Conservation (phyloP, 2,888 invertebrate genomes). For the Piscicola geometra region DNA sequence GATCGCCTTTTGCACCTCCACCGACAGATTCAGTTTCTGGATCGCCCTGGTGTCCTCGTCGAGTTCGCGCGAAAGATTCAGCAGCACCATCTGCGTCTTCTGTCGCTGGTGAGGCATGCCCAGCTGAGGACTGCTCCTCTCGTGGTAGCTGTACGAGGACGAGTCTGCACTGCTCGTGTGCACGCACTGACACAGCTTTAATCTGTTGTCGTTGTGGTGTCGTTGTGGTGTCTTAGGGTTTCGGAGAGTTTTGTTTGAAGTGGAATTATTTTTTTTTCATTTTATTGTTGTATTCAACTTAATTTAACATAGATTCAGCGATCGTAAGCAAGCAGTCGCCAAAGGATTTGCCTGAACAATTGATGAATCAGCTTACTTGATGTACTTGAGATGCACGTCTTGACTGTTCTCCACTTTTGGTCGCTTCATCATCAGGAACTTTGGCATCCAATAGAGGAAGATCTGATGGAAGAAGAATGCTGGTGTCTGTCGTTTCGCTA, state of each 20-base stretch:
- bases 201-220: too few species aligned
- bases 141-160: conserved; percentile 10
- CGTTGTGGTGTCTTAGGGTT: too few species aligned
- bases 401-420: conserved; percentile 59
- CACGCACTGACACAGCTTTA: conserved; percentile 4
- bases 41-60: conserved; percentile 39
- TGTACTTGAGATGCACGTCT: conserved; percentile 44
- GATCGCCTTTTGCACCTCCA: conserved; percentile 44
- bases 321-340: too few species aligned
- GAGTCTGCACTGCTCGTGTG: neutral
- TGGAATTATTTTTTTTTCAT: too few species aligned
- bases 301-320: too few species aligned
- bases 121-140: conserved; percentile 20
- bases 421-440: conserved; percentile 83
- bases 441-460: conserved; percentile 88
- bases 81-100: conserved; percentile 42
- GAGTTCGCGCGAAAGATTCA: conserved; percentile 42
- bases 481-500: neutral
- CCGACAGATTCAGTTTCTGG: conserved; percentile 29
- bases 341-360: too few species aligned
- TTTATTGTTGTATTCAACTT: too few species aligned
- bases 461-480: conserved; percentile 63
- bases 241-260: too few species aligned
- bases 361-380: conserved; percentile 38
- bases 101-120: conserved; percentile 35